phyloP scores from a whole-genome alignment of 53 echinoderm and acorn worm genomes.

The Actinopyga echinites region DNA sequence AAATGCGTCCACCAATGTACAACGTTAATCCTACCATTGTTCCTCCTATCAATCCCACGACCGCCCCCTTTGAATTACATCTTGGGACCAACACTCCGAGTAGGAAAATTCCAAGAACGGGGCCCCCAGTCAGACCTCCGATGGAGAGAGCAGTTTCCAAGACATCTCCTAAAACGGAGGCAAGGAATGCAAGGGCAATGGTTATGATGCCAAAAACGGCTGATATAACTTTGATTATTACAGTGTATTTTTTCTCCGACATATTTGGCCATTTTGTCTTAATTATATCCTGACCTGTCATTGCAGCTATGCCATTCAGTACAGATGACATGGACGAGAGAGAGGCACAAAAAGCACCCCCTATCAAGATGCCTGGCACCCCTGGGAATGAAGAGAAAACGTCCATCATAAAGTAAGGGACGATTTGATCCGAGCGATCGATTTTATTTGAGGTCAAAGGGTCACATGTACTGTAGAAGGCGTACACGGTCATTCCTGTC shows the following conservation, averaged over 20 bases:
- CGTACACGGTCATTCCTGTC: conserved; percentile 20
- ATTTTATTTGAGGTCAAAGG: conserved; percentile 11
- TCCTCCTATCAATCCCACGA: conserved; percentile 59
- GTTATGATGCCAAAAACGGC: not conserved
- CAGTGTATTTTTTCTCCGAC: not conserved
- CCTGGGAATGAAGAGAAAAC: not conserved
- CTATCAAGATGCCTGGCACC: conserved; percentile 15
- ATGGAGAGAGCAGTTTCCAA: not conserved
- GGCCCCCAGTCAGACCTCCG: conserved; percentile 19
- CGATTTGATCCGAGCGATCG: conserved; percentile 5
- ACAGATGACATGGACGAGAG: conserved; percentile 41
- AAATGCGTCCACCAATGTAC: conserved; percentile 76
- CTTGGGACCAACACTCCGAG: not conserved
- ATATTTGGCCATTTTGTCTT: conserved; percentile 21
- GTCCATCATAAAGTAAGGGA: conserved; percentile 39
- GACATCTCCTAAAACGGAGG: conserved; percentile 19
- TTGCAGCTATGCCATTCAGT: conserved; percentile 18
- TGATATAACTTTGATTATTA: conserved; percentile 7
- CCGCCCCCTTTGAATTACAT: conserved; percentile 66
- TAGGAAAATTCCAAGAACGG: not conserved
- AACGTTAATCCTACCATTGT: conserved; percentile 67
- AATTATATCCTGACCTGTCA: conserved; percentile 20
- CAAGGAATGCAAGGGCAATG: conserved; percentile 20
- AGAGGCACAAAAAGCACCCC: conserved; percentile 30
- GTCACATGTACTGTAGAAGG: conserved; percentile 27